These are phyloP conservation scores for Odocoileus virginianus DNA, from an alignment of 2,113 vertebrate genomes.

Conservation along the genomic window DNA sequence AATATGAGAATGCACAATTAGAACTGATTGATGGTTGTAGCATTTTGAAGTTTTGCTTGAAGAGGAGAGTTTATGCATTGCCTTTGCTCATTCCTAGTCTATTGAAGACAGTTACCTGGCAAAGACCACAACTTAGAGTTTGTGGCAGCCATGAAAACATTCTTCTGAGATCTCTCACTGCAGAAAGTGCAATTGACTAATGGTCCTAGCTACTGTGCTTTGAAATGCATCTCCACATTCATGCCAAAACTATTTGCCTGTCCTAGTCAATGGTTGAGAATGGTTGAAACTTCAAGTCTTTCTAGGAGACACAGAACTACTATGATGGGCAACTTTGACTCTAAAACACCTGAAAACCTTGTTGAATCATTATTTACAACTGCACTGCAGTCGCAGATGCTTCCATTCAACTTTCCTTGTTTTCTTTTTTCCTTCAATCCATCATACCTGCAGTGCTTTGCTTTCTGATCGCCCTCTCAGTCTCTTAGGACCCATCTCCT, in stretches of 20 bases:
- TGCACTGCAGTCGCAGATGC: neutral
- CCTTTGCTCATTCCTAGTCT: neutral
- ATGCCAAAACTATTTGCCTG: neutral
- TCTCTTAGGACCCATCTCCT: rapidly evolving
- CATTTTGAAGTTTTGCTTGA: neutral
- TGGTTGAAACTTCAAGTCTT: neutral
- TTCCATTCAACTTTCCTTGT: rapidly evolving
- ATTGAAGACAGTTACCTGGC: neutral
- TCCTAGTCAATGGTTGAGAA: neutral
- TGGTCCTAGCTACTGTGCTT: neutral
- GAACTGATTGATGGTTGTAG: neutral
- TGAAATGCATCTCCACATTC: neutral
- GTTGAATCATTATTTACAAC: neutral
- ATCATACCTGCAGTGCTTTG: neutral
- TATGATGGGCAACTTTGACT: neutral
- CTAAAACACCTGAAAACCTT: neutral
- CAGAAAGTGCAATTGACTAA: neutral
- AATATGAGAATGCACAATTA: neutral
- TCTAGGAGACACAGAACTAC: neutral
- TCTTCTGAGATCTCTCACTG: neutral
- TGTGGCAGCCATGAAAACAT: neutral
- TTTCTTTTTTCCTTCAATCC: neutral
- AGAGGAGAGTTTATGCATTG: neutral
- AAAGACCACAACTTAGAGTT: neutral
- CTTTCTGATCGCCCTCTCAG: neutral